Base-by-base conservation (phyloP, 2,113 vertebrate species). In the Pseudonaja textilis region DNA sequence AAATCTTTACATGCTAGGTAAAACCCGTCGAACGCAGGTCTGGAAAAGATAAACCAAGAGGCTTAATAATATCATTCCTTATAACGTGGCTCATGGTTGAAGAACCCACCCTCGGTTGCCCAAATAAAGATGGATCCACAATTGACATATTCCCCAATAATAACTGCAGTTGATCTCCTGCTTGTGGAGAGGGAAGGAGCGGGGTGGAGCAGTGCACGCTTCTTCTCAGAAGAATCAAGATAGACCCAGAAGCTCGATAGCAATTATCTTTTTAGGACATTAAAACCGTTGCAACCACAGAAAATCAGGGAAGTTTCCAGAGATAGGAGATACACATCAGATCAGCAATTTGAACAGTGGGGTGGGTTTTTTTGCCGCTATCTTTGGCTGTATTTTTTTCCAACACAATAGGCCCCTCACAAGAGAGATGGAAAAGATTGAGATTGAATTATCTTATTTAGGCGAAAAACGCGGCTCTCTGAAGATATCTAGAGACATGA, bases 391-490 rank as follows among this genome's bases (percentile, higher is more conserved):
- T 74, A 50, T 74, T 20, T 39, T 20, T 1, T 16, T n/a, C 69
- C 69, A 81, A 1, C 18, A 22, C 14, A 81, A 39, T 16, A 39
- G 3, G 1, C 3, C 69, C 16, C 23, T 7, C 20, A 59, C 39
- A 18, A 39, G 14, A 39, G 69, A 81, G 34, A 20, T 39, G 0
- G 6, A 18, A 39, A 39, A 74, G 16, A 34, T 50, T 50, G 47
- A 2, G 14, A 74, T 39, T 50, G 8, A 50, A 50, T 50, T 39
- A 74, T 74, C 69, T 74, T 18, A 39, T 39, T 18, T 5, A 20
- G 34, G 6, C 0, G 1, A 20, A 39, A 74, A 39, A 34, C 69
- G 1, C 3, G 5, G 1, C n/a, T 20, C 0, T 3, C 69, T 0
- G 1, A 3, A 74, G 69, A 39, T 22, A 81, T 3, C 34, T 3